Base-by-base conservation (phyloP, 2,113 vertebrate genomes). In the Rhynchopsitta pachyrhyncha region DNA sequence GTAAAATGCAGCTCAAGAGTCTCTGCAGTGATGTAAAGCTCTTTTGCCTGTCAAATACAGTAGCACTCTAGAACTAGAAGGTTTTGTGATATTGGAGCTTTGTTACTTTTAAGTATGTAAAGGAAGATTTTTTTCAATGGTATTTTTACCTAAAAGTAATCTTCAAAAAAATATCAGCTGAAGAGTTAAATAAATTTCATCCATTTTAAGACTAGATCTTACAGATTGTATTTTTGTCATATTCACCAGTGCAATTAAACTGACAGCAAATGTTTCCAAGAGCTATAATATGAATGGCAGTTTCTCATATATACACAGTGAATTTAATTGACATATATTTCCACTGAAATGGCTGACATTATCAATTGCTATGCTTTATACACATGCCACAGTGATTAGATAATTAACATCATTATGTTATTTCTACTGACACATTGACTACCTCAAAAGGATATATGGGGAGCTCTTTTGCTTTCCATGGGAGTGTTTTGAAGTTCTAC, bases 361-460 rank as follows among this genome's bases (percentile, higher is more conserved):
- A 84, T 84, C 64, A 93, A 69, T 82, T 88, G 41, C 71, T 71
- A 33, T 80, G 55, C 35, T 64, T 95, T 82, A 71, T 84, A 67
- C 37, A 57, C 82, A 53, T 77, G 73, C 0, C 33, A 90, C 47
- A 77, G 79, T 86, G 87, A 96, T 93, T 88, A 90, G 92, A 91
- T 95, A 90, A 96, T 96, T 95, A 92, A 76, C 55, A 63, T 92
- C 50, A 90, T 97, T 90, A 94, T 82, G 88, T 66, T 77, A 86
- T 82, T 91, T 82, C 73, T 86, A 79, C 52, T 79, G 86, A 94
- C 53, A 50, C 14, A 42, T 28, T 59, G 39, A 77, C 74, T 91
- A 59, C 14, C 68, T 91, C 47, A 75, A 9, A 84, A 62, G 1
- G 16, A 50, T 88, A 60, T 71, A 52, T 63, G 74, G 11, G 50